Conservation (phyloP, 2,113 vertebrate genomes). For the Ia io region DNA sequence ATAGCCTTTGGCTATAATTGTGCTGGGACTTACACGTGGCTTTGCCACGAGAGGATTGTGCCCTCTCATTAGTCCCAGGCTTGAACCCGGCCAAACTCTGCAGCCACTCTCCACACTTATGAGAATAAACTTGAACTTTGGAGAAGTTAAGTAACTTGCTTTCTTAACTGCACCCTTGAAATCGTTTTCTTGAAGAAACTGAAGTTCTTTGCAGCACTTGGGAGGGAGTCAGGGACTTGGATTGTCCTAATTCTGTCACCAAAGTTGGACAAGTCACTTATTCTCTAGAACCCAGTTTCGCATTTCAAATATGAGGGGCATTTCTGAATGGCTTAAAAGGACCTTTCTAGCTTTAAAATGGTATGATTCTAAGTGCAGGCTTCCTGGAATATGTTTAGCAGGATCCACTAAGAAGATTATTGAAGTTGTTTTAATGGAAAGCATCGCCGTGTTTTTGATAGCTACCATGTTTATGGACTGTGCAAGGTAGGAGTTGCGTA, state of each 20-base stretch:
- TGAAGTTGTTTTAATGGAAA: neutral
- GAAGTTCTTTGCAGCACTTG: conserved; percentile 2
- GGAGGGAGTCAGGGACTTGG: neutral
- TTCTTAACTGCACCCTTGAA: conserved; percentile 2
- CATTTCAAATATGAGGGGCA: neutral
- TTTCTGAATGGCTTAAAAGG: conserved; percentile 37
- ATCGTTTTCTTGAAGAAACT: conserved; percentile 14
- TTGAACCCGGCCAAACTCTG: too few species aligned
- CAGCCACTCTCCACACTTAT: too few species aligned
- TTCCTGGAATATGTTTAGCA: neutral
- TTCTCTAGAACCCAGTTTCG: conserved; percentile 22
- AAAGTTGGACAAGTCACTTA: conserved; percentile 34
- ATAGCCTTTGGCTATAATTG: too few species aligned
- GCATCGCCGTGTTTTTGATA: neutral
- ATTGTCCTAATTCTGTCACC: conserved; percentile 59
- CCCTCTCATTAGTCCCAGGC: too few species aligned
- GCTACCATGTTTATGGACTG: neutral
- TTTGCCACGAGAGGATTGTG: too few species aligned
- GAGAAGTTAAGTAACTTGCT: conserved; percentile 17
- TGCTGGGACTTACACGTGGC: too few species aligned
- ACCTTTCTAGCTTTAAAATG: neutral
- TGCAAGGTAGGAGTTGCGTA: neutral
- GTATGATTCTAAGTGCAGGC: neutral
- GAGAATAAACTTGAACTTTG: conserved; percentile 3
- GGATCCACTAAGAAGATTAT: neutral